Conservation (phyloP, 2,888 invertebrate genomes). For the Meliscaeva auricollis region DNA sequence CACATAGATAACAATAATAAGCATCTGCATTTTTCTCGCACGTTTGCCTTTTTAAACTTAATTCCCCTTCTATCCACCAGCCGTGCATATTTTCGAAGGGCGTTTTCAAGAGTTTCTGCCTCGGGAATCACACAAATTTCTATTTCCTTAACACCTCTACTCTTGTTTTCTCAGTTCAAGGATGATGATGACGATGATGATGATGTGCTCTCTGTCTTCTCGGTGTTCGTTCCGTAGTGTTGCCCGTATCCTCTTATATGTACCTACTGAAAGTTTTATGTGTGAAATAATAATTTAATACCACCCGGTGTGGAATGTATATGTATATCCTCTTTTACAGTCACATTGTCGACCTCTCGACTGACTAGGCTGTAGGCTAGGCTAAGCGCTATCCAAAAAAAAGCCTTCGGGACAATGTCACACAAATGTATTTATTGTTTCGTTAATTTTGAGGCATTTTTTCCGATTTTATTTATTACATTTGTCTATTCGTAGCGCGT, state of each 20-base stretch:
- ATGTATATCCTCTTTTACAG: neutral
- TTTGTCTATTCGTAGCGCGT: constrained; percentile 9
- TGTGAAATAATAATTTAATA: constrained; percentile 42
- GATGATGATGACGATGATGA: constrained; percentile 10
- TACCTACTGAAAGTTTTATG: constrained; percentile 17
- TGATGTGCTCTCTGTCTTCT: neutral
- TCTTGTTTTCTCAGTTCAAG: constrained; percentile 24
- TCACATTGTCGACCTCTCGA: neutral
- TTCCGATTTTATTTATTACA: constrained; percentile 1
- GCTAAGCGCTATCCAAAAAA: neutral
- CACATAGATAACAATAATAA: constrained; percentile 7
- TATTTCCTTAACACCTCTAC: constrained; percentile 21
- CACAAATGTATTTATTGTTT: constrained; percentile 62
- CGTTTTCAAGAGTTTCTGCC: constrained; percentile 27
- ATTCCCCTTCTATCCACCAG: neutral
- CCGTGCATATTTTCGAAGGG: constrained; percentile 21
- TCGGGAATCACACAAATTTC: constrained; percentile 29
- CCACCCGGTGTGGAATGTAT: constrained; percentile 13
- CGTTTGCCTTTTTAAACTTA: constrained; percentile 2
- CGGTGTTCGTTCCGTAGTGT: neutral
- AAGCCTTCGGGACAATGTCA: constrained; percentile 38
- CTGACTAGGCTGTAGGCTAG: neutral
- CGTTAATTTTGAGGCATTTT: constrained; percentile 45
- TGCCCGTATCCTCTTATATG: neutral
- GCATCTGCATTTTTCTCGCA: constrained; percentile 20